These are phyloP conservation scores for Mythimna lalbum DNA, from an alignment of 2,888 invertebrate genomes.

Conservation along the genomic window DNA sequence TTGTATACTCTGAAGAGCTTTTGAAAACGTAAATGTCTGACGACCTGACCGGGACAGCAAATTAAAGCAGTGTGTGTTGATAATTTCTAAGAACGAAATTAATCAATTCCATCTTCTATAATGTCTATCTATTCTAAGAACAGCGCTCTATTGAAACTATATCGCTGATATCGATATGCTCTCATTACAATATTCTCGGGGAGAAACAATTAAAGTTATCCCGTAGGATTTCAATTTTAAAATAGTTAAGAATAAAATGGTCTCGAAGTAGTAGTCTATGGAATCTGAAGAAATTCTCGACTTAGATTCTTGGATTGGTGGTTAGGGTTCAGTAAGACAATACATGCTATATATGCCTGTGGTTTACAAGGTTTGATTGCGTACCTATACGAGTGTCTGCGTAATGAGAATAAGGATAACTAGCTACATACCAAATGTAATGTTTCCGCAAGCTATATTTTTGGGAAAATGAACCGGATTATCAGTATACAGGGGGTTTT, in stretches of 20 bases:
- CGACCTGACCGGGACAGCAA: neutral
- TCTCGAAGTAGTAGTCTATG: neutral
- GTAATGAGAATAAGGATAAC: slow-evolving; percentile 4
- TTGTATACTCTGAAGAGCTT: neutral
- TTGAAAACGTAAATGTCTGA: neutral
- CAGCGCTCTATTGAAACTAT: neutral
- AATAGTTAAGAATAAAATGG: slow-evolving; percentile 14
- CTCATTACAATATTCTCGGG: neutral
- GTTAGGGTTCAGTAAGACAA: neutral
- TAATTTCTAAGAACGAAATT: neutral
- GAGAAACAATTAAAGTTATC: slow-evolving; percentile 13
- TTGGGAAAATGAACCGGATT: slow-evolving; percentile 12
- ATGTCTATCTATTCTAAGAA: neutral
- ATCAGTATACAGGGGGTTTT: neutral
- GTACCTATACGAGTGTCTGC: neutral
- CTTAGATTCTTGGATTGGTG: neutral
- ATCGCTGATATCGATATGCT: slow-evolving; percentile 8
- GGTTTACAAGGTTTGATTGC: slow-evolving; percentile 8
- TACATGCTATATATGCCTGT: neutral
- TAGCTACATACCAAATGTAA: neutral
- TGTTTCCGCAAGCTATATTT: neutral
- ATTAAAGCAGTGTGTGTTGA: neutral
- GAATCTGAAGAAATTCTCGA: neutral
- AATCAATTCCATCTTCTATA: neutral
- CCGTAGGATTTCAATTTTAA: slow-evolving; percentile 12